Evolutionary conservation across 2,888 invertebrate species (phyloP).

Genomic region (Neoitamus cyanurus): DNA sequence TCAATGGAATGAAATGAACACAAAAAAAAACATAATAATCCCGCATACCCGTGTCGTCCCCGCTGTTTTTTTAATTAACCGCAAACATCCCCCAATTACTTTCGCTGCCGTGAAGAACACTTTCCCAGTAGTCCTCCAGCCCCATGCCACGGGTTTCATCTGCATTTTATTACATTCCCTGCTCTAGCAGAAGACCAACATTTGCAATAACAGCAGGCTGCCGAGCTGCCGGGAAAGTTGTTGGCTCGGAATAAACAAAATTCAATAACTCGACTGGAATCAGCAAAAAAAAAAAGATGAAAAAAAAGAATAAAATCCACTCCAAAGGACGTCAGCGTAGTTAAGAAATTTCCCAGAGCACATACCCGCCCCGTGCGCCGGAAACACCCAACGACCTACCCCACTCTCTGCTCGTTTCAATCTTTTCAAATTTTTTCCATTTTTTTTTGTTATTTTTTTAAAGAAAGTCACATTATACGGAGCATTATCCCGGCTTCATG

Average conservation of each 20-base stretch:
- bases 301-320: not conserved
- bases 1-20: not conserved
- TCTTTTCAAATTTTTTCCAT: not conserved
- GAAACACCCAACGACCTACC: not conserved
- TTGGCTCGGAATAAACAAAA: slow-evolving; percentile 30
- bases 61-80: not conserved
- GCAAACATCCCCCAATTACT: slow-evolving; percentile 2
- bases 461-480: slow-evolving; percentile 6
- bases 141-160: not conserved
- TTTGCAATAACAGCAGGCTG: not conserved
- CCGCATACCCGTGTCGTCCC: not conserved
- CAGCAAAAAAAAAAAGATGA: not conserved
- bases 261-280: slow-evolving; percentile 22
- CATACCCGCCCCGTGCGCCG: not conserved
- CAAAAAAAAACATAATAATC: not conserved
- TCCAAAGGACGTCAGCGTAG: not conserved
- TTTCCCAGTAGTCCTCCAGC: not conserved
- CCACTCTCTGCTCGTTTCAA: not conserved
- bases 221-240: not conserved
- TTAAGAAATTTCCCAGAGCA: slow-evolving; percentile 18
- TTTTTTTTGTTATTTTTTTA: not conserved
- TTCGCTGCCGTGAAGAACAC: not conserved
- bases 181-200: not conserved
- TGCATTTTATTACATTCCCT: slow-evolving; percentile 31
- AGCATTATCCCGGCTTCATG: slow-evolving; percentile 25